These are phyloP conservation scores for Calonectris borealis DNA, from an alignment of 2,113 vertebrate species.

Conservation along the genomic window DNA sequence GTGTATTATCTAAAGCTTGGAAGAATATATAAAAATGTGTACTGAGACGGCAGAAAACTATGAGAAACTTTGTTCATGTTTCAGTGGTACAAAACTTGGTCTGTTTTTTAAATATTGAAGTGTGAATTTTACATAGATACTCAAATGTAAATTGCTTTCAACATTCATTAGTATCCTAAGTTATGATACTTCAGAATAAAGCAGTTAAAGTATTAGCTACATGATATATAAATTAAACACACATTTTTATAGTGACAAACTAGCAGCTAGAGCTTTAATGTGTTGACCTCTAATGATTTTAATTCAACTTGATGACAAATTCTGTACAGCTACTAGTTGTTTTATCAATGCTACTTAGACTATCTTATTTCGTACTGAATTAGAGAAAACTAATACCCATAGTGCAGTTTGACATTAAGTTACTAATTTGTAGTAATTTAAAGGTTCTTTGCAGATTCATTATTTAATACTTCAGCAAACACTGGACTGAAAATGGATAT, in stretches of 20 bases:
- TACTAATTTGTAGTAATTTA: not conserved
- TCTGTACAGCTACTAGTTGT: not conserved
- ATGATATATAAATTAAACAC: not conserved
- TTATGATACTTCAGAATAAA: not conserved
- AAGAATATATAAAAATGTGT: not conserved
- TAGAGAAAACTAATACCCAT: not conserved
- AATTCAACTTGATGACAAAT: not conserved
- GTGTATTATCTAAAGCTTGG: not conserved
- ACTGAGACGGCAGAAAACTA: not conserved
- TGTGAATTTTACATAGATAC: not conserved
- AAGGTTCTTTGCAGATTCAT: not conserved
- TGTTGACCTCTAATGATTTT: slow-evolving; percentile 4
- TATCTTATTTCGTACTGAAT: not conserved
- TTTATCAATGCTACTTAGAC: not conserved
- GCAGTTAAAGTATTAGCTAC: not conserved
- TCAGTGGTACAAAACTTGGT: not conserved
- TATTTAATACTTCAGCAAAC: not conserved
- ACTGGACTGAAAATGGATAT: not conserved
- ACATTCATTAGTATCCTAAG: not conserved
- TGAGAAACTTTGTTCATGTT: not conserved
- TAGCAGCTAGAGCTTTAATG: not conserved
- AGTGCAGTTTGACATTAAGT: not conserved
- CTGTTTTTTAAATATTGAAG: not conserved
- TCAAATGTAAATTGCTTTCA: not conserved
- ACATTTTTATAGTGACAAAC: not conserved